phyloP scores from a whole-genome alignment of 2,797 vertebrate genomes.

The Tenualosa ilisha region DNA sequence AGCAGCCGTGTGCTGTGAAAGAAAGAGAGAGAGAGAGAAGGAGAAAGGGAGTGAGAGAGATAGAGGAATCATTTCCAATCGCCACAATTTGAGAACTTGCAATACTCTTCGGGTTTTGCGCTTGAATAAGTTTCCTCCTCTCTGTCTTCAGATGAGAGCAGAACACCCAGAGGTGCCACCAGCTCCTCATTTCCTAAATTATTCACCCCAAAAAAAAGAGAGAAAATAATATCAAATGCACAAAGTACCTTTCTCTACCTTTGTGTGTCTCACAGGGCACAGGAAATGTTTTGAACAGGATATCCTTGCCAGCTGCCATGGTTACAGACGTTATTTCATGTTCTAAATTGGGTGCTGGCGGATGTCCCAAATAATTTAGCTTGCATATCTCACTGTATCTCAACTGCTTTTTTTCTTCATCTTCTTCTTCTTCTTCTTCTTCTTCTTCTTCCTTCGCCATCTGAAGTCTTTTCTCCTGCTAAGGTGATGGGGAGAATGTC shows the following conservation, averaged over 20 bases:
- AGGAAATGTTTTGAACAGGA: constrained; percentile 38
- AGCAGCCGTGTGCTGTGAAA: constrained; percentile 30
- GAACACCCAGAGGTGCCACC: constrained; percentile 38
- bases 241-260: constrained; percentile 54
- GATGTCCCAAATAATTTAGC: constrained; percentile 42
- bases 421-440: background rate
- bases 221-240: constrained; percentile 48
- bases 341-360: constrained; percentile 46
- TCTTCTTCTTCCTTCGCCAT: background rate
- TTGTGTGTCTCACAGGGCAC: constrained; percentile 39
- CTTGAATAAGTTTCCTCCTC: constrained; percentile 22
- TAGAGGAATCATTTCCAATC: constrained; percentile 11
- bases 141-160: constrained; percentile 33
- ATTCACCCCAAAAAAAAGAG: constrained; percentile 46
- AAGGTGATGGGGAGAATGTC: background rate
- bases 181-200: constrained; percentile 46
- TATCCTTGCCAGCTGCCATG: constrained; percentile 37
- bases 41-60: background rate
- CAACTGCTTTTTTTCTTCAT: constrained; percentile 19
- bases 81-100: constrained; percentile 29
- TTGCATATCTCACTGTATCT: constrained; percentile 27
- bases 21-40: constrained; percentile 15
- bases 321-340: constrained; percentile 31
- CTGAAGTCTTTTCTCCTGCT: constrained; percentile 8
- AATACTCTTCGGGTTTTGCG: constrained; percentile 27